phyloP scores from a whole-genome alignment of 2,113 vertebrate species.

The Turdus rufiventris region DNA sequence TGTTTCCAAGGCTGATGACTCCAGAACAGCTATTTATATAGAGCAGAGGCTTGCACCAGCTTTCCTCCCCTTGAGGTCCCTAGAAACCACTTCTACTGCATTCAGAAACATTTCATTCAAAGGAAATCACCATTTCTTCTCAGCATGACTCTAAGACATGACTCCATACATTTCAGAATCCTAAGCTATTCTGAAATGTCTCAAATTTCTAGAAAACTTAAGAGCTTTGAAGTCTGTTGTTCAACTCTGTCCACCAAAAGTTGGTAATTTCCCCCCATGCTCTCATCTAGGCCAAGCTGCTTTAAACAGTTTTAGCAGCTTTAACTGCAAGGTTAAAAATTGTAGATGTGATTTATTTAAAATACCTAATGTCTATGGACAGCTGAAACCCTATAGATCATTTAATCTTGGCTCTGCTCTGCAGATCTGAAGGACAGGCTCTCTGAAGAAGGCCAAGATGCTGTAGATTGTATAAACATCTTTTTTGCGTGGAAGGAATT shows the following conservation, averaged over 20 bases:
- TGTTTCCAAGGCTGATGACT: neutral
- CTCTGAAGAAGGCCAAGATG: neutral
- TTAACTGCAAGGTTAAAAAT: neutral
- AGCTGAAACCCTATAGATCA: neutral
- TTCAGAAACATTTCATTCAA: neutral
- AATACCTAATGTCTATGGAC: neutral
- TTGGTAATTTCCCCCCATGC: neutral
- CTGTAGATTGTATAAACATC: neutral
- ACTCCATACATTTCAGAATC: neutral
- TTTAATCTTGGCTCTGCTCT: neutral
- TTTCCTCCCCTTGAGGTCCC: neutral
- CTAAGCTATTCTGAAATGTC: neutral
- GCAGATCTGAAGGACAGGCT: neutral
- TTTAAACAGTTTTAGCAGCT: neutral
- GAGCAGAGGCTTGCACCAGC: neutral
- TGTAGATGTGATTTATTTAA: neutral
- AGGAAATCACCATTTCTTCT: neutral
- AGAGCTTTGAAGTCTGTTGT: neutral
- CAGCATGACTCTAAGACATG: neutral
- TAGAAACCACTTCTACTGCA: neutral
- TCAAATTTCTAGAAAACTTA: neutral
- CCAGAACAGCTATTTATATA: neutral
- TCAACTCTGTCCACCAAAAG: neutral
- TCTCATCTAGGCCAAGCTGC: neutral
- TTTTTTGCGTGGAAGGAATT: neutral